phyloP scores from a whole-genome alignment of 2,888 invertebrate species.

The Bombylius major region DNA sequence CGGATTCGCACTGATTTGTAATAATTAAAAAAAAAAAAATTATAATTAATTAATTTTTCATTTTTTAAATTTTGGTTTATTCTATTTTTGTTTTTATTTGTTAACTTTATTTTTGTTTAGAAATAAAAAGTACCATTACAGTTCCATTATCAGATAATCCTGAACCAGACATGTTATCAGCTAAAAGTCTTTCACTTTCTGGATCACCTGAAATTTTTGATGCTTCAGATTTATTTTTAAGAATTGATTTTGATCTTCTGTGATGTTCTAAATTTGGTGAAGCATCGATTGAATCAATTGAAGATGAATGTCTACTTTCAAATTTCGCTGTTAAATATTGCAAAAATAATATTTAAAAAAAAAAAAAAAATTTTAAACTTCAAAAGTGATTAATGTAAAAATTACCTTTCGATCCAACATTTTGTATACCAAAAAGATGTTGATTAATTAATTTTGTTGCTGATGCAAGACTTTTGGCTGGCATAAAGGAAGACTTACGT shows the following conservation, averaged over 20 bases:
- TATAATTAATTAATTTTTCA: too few relatives aligned
- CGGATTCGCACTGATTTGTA: conserved; percentile 45
- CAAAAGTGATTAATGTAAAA: not conserved
- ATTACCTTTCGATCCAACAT: conserved; percentile 34
- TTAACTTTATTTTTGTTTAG: too few relatives aligned
- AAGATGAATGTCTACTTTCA: conserved; percentile 52
- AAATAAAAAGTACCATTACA: conserved; percentile 26
- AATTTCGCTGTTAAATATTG: conserved; percentile 28
- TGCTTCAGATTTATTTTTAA: conserved; percentile 59
- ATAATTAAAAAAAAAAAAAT: too few relatives aligned
- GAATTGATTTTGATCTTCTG: conserved; percentile 58
- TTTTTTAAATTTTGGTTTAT: too few relatives aligned
- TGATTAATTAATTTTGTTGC: conserved; percentile 62
- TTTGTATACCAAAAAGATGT: conserved; percentile 54
- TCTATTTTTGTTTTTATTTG: too few relatives aligned
- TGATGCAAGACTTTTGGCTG: conserved; percentile 52
- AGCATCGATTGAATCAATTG: conserved; percentile 56
- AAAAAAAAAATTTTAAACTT: not conserved
- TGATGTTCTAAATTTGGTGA: conserved; percentile 53
- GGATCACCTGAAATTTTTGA: conserved; percentile 47
- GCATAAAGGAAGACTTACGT: conserved; percentile 45
- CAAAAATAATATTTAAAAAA: conserved; percentile 9
- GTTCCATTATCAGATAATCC: conserved; percentile 44
- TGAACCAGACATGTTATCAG: conserved; percentile 47
- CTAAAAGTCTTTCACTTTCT: conserved; percentile 61